Conservation (phyloP, 2,797 vertebrate genomes). For the Sarcophilus harrisii region DNA sequence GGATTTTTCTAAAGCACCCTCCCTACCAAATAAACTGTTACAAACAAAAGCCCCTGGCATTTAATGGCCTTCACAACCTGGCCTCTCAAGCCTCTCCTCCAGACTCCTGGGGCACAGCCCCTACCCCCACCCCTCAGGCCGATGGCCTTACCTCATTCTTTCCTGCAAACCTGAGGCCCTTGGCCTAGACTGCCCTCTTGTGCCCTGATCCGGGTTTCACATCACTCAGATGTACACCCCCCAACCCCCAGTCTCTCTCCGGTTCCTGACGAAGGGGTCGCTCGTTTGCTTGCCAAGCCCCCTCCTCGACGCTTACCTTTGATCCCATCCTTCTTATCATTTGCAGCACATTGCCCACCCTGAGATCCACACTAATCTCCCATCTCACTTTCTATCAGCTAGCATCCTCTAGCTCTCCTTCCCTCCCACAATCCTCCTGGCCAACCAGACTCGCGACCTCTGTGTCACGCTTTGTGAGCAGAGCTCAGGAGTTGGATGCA, state of each 20-base stretch:
- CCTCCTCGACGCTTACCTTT: background rate
- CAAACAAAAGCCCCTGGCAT: background rate
- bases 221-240: background rate
- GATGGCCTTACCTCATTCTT: background rate
- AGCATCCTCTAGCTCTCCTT: background rate
- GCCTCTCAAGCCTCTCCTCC: background rate
- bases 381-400: background rate
- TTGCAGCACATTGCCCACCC: background rate
- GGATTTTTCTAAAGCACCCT: background rate
- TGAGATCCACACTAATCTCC: background rate
- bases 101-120: background rate
- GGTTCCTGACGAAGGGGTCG: background rate
- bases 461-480: background rate
- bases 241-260: background rate
- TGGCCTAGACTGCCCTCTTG: conserved; percentile 1
- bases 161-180: background rate
- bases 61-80: background rate
- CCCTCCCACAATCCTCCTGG: background rate
- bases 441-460: background rate
- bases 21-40: background rate
- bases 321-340: background rate
- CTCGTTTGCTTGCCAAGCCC: background rate
- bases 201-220: background rate
- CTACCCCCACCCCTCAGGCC: background rate
- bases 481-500: background rate